Evolutionary conservation across 2,113 vertebrate species (phyloP), one percentile per base, ranked within the genome.

Genomic region (Pampusana beccarii): DNA sequence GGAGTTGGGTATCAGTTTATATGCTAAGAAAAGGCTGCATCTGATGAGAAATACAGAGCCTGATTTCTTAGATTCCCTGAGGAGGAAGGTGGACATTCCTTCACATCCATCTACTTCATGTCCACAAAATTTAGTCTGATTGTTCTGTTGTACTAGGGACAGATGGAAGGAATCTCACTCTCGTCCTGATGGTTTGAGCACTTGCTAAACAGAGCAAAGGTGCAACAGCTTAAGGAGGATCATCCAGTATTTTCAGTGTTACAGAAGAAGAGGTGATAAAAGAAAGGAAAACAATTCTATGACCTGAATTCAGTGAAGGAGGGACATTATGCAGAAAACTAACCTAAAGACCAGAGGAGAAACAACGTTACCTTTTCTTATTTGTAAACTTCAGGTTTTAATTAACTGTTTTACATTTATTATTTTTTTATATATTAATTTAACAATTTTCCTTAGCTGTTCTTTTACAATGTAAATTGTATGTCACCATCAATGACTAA

Each of bases 101-200:
- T 72, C 38, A 64, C 5, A 65, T 40, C 10, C 34, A 50, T 70
- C 8, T 11, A 26, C 9, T 33, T 67, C 20, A 16, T 24, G 10
- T 62, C 19, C 62, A 42, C 8, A 77, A 61, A 86, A 86, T 44
- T 64, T 13, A 19, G 9, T 38, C 23, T 69, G 20, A 60, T 36
- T 83, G 48, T 70, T 70, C 15, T 58, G 4, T 25, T 48, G 38
- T 4, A 21, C 0, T 5, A 7, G 5, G 7, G 8, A 77, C 3
- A 70, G 29, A 54, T 1, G 9, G 13, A 38, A 83, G 6, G 21
- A 92, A 66, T 36, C 8, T 46, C 17, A 61, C 4, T 5, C 6
- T 67, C 4, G 7, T 62, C 3, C 46, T 28, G 31, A 28, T 34
- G 20, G 8, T 36, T 61, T 78, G 36, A 51, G 16, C 11, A 54